Conservation (phyloP, 1,140 invertebrate genomes). For the Drosophila burlai region DNA sequence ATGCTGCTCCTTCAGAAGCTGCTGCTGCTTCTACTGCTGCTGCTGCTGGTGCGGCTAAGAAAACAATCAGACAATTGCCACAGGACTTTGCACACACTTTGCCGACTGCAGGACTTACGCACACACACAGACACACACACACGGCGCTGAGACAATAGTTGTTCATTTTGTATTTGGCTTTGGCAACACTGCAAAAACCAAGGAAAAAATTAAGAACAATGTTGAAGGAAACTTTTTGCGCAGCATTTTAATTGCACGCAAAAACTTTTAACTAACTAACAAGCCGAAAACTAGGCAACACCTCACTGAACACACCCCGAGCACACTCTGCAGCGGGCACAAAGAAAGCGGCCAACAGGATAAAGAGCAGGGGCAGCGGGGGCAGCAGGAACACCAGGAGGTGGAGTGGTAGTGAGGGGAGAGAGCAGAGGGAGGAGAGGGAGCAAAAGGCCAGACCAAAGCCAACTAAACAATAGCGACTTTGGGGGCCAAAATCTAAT, state of each 20-base stretch:
- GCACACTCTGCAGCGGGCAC: conserved; percentile 21
- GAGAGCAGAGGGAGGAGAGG: not conserved
- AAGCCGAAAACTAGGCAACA: conserved; percentile 81
- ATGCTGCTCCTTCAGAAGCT: conserved; percentile 41
- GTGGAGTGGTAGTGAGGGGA: too few relatives aligned
- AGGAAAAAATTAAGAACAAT: conserved; percentile 80
- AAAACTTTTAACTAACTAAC: conserved; percentile 83
- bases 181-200: conserved; percentile 71
- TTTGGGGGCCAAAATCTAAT: conserved; percentile 74
- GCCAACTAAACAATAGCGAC: conserved; percentile 71
- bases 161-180: conserved; percentile 80
- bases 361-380: not conserved
- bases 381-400: too few relatives aligned
- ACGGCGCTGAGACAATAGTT: conserved; percentile 58
- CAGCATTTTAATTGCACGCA: conserved; percentile 83
- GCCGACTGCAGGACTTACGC: conserved; percentile 55
- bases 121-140: conserved; percentile 22
- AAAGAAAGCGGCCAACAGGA: conserved; percentile 14
- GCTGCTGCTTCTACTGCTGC: conserved; percentile 46
- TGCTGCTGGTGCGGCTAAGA: conserved; percentile 68
- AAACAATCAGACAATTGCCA: conserved; percentile 82
- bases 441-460: conserved; percentile 14
- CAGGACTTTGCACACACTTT: conserved; percentile 75
- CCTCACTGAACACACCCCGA: conserved; percentile 69
- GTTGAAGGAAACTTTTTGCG: conserved; percentile 78